Conservation (phyloP, 1,140 invertebrate genomes). For the Brachionus asplanchnoidis region DNA sequence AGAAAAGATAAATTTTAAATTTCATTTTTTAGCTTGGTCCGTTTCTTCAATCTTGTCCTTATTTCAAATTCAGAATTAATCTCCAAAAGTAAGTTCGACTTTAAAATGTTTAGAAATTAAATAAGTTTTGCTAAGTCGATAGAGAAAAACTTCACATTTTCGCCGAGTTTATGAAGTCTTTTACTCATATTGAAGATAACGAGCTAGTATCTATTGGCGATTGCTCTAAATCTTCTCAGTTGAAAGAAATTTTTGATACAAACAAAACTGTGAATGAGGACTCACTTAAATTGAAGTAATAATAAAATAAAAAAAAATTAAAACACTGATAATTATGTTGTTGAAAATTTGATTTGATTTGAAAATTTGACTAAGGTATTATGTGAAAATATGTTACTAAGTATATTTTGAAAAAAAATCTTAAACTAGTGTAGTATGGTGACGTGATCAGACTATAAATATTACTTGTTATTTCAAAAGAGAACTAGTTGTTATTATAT, state of each 20-base stretch:
- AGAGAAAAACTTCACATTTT: background rate
- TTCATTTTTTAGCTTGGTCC: background rate
- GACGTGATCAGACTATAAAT: too few species aligned
- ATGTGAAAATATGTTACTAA: too few species aligned
- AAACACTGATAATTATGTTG: too few species aligned
- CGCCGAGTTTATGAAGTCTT: background rate
- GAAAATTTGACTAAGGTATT: too few species aligned
- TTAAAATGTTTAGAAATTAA: background rate
- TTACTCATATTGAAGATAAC: background rate
- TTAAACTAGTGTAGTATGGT: too few species aligned
- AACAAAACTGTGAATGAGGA: background rate
- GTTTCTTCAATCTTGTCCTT: background rate
- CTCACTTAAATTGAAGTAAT: background rate
- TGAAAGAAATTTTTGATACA: background rate
- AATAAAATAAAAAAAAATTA: background rate
- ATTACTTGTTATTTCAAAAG: too few species aligned
- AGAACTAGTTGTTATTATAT: too few species aligned
- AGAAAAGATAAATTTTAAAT: background rate
- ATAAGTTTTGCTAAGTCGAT: background rate
- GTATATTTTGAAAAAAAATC: too few species aligned
- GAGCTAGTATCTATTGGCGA: background rate
- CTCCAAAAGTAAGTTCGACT: background rate
- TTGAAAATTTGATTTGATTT: too few species aligned
- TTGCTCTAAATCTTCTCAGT: background rate
- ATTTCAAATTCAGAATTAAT: conserved; percentile 8